Base-by-base conservation (phyloP, 1,140 invertebrate genomes). In the Phocides pigmalion region DNA sequence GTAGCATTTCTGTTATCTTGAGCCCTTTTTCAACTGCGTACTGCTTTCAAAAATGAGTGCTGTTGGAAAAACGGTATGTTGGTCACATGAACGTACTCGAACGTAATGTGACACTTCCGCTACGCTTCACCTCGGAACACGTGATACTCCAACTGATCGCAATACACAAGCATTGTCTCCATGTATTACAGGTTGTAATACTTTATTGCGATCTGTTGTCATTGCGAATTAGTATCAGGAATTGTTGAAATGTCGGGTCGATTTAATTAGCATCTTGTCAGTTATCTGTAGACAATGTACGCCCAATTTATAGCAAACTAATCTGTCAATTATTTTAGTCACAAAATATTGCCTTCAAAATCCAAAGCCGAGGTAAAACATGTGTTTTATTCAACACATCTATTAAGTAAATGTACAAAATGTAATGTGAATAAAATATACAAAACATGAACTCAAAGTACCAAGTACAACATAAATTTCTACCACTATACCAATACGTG, bases 1-100 rank as follows among this genome's bases (percentile, higher is more conserved):
- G 54, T 61, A 32, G 56, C 54, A 35, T 59, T 46, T 47, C 56
- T 47, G 56, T 61, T 61, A 47, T 61, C 56, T 61, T 49, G 47
- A 49, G 56, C 32, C 56, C 44, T 61, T n/a, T n/a, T 61, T 61
- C 56, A 61, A 47, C 37, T 61, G 42, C 56, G 56, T 19, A 22
- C 42, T 32, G 22, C 20, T 32, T 46, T 46, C 16, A 32, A 46
- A 58, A 58, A 56, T 20, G 6, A 32, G 41, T 42, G 50, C 50
- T 20, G 54, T 28, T 53, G 32, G 41, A 46, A 56, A 44, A 42
- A 32, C 22, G 39, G 19, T 54, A 56, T 56, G 20, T 56, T 28
- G 53, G 39, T 54, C 50, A 41, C 20, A 12, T 25, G 51, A 3
- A 19, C 19, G 5, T 25, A 41, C 19, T 37, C 15, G 41, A 53